A percentile compares a stretch with the other conserved stretches of the same genome.
phyloP scores from a whole-genome alignment of 2,797 vertebrate genomes.

The Sebastes vulpes region DNA sequence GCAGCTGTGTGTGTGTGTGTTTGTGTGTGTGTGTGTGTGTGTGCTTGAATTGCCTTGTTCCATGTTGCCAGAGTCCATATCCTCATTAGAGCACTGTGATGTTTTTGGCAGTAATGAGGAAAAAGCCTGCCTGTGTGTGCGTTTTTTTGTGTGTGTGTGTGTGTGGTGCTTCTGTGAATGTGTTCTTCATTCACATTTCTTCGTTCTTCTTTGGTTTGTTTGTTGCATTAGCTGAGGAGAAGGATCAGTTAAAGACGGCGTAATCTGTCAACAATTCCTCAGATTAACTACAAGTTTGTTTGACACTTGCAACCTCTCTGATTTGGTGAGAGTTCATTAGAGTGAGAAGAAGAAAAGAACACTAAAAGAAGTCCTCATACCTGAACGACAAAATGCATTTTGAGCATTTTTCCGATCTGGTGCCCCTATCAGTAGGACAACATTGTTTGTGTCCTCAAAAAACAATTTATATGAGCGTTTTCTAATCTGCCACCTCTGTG shows the following conservation, averaged over 20 bases:
- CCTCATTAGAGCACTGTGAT: constrained; percentile 80
- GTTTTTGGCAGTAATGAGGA: constrained; percentile 84
- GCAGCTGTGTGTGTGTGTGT: constrained; percentile 64
- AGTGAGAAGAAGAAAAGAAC: not conserved
- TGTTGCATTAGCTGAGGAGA: constrained; percentile 1
- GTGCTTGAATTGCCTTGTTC: constrained; percentile 65
- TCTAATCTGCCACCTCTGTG: not conserved
- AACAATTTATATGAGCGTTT: not conserved
- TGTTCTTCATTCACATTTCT: constrained; percentile 28
- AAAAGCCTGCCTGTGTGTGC: constrained; percentile 17
- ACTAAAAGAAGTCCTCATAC: not conserved
- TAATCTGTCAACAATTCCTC: constrained; percentile 24
- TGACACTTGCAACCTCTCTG: not conserved
- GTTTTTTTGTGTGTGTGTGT: constrained; percentile 16
- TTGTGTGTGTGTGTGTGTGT: constrained; percentile 56
- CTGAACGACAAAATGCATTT: not conserved
- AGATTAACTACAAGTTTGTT: not conserved
- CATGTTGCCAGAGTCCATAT: constrained; percentile 58
- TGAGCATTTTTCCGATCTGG: not conserved
- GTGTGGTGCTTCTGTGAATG: not conserved
- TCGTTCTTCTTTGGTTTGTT: not conserved
- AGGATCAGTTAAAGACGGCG: constrained; percentile 16
- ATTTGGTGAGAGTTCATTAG: not conserved
- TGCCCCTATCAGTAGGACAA: not conserved
- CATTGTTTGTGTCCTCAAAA: not conserved